These are phyloP conservation scores for Anas platyrhynchos DNA, from an alignment of 2,113 vertebrate species.

Conservation along the genomic window DNA sequence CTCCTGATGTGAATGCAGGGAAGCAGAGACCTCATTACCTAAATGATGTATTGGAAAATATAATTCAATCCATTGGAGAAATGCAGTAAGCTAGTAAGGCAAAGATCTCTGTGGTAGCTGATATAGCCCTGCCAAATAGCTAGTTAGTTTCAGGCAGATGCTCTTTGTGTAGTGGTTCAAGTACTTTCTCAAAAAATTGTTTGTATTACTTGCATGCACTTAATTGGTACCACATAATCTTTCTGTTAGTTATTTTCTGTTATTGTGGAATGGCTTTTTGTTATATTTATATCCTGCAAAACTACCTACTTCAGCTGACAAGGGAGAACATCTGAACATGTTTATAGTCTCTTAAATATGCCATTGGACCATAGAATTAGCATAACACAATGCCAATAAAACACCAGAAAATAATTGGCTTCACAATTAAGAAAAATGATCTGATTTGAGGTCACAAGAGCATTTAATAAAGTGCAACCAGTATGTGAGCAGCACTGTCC, in stretches of 20 bases:
- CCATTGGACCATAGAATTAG: background rate
- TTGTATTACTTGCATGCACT: background rate
- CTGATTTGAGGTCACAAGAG: background rate
- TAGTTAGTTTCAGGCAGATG: background rate
- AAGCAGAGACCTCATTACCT: background rate
- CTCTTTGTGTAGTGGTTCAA: background rate
- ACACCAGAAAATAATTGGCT: background rate
- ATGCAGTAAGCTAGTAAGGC: background rate
- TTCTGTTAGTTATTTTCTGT: background rate
- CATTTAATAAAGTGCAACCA: background rate
- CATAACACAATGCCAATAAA: background rate
- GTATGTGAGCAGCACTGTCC: background rate
- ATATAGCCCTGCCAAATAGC: background rate
- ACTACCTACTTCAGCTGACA: background rate
- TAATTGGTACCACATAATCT: background rate
- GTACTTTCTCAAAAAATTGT: background rate
- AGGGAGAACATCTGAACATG: background rate
- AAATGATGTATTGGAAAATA: background rate
- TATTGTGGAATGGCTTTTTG: background rate
- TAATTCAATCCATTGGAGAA: background rate
- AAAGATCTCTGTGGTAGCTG: background rate
- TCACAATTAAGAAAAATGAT: background rate
- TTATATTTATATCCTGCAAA: background rate
- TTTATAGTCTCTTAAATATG: background rate
- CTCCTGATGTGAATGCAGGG: background rate